Base-by-base conservation (phyloP, 2,797 vertebrate species). In the Mormyrus proboscirostris region DNA sequence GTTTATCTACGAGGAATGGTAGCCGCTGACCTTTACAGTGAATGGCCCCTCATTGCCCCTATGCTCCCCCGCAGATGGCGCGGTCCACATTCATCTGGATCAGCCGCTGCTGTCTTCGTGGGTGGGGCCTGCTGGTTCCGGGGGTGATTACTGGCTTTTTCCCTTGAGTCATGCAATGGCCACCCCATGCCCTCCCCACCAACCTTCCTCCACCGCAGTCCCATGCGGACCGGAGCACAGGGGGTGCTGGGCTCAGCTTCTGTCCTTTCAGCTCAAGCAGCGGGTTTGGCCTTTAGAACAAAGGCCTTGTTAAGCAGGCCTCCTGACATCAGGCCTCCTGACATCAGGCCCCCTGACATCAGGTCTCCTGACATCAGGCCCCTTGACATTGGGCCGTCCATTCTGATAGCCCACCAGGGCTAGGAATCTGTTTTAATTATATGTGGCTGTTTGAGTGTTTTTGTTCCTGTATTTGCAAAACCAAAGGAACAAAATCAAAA, bases 1-100 rank as follows among this genome's bases (percentile, higher is more conserved):
- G 88, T 89, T 55, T 57, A 44, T 76, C 73, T 88, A 53, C 82
- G 91, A 86, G 88, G 59, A 89, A 55, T 90, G 88, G 62, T 90
- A 89, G 91, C 90, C 88, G 90, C 89, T 92, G 92, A 93, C 92
- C 92, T 91, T 93, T 92, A 88, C 76, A 91, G 55, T 69, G 76
- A 90, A 82, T 90, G 87, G 51, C 3, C 14, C 14, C 44, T 38
- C 12, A 14, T 53, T 57, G 19, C 38, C 51, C 53, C n/a, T 10
- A 33, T 62, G 83, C 38, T 22, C 41, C n/a, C 7, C 59, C 87
- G 59, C 90, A 83, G 82, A 82, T 57, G 25, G 33, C 7, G 14
- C 73, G 79, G 22, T 88, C 73, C 62, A 55, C 73, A 19, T 51
- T 10, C 38, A 12, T 82, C 89, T 91, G 38, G 89, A 12, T 89